Evolutionary conservation across 2,113 vertebrate genomes (phyloP).

Genomic region (Cygnus atratus): DNA sequence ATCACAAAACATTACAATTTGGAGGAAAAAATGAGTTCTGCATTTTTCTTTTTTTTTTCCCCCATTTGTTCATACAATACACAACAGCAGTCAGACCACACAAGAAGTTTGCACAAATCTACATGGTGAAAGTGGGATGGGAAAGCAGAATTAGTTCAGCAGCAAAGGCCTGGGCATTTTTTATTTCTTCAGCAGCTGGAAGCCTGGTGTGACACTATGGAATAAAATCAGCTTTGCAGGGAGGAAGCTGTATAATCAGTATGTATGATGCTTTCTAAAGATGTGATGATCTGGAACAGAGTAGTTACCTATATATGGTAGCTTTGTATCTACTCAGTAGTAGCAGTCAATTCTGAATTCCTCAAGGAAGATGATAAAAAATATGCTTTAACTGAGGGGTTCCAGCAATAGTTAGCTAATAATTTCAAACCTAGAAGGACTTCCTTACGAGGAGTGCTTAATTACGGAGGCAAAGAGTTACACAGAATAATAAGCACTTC

Average conservation of each 20-base stretch:
- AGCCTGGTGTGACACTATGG: not conserved
- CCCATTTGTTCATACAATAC: not conserved
- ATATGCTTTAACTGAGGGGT: not conserved
- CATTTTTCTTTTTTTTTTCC: not conserved
- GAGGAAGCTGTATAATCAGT: not conserved
- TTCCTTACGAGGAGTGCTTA: not conserved
- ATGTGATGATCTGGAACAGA: constrained; percentile 15
- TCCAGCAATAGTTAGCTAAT: not conserved
- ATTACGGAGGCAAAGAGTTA: not conserved
- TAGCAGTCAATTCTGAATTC: not conserved
- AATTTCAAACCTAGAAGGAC: not conserved
- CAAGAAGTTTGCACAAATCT: constrained; percentile 5
- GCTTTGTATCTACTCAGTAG: not conserved
- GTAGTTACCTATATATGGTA: constrained; percentile 46
- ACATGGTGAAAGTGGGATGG: not conserved
- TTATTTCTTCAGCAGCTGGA: constrained; percentile 11
- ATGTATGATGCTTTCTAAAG: not conserved
- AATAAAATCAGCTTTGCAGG: not conserved
- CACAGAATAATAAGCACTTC: not conserved
- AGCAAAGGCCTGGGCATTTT: not conserved
- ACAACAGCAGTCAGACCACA: not conserved
- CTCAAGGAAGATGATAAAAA: constrained; percentile 18
- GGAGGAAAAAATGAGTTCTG: not conserved
- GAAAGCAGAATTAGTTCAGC: not conserved
- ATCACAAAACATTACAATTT: not conserved